These are phyloP conservation scores for Nematolebias whitei DNA, from an alignment of 2,113 vertebrate genomes.

Conservation along the genomic window DNA sequence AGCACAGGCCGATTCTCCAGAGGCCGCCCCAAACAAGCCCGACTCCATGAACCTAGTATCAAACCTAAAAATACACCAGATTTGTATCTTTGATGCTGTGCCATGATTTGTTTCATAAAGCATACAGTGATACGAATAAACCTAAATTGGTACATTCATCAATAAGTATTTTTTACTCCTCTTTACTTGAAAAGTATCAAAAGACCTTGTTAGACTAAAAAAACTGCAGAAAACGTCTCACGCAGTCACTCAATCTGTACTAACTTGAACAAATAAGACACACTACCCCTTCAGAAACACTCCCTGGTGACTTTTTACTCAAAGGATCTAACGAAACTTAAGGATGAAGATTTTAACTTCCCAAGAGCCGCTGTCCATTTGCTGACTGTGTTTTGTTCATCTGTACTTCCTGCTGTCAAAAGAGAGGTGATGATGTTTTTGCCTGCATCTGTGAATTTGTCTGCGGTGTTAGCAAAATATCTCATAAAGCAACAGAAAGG, in stretches of 20 bases:
- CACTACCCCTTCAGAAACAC: background rate
- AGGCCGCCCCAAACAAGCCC: conserved; percentile 9
- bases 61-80: conserved; percentile 36
- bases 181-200: background rate
- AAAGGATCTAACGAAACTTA: background rate
- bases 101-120: background rate
- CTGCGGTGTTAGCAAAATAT: too few species aligned
- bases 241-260: background rate
- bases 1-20: conserved; percentile 24
- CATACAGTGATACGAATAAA: conserved; percentile 10
- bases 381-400: background rate
- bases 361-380: background rate
- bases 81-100: conserved; percentile 9
- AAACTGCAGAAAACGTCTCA: conserved; percentile 2
- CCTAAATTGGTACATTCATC: conserved; percentile 1
- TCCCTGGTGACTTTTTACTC: background rate
- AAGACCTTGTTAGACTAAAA: background rate
- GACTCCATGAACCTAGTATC: background rate
- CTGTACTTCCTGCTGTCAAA: background rate
- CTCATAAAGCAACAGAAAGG: too few species aligned
- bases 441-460: too few species aligned
- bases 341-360: background rate
- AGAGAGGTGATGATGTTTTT: too few species aligned
- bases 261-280: background rate
- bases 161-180: conserved; percentile 15